phyloP scores from a whole-genome alignment of 2,888 invertebrate genomes.

The Orchestes rusci region DNA sequence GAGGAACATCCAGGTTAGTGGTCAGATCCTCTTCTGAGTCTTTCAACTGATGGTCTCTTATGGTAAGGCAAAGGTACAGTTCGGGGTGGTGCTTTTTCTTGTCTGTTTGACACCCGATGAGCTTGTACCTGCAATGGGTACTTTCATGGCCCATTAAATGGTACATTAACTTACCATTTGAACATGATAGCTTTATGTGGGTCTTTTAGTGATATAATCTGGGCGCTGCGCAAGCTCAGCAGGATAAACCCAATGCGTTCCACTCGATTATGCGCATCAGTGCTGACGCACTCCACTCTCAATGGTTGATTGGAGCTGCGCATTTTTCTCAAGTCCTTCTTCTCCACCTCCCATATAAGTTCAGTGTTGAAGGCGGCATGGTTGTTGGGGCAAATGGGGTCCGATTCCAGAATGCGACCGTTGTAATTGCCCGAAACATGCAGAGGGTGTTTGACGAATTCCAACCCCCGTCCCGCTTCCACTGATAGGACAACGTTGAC shows the following conservation, averaged over 20 bases:
- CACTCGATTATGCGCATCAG: slow-evolving; percentile 49
- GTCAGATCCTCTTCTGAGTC: slow-evolving; percentile 28
- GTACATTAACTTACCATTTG: slow-evolving; percentile 48
- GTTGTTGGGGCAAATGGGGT: slow-evolving; percentile 52
- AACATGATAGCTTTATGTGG: slow-evolving; percentile 47
- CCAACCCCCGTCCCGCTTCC: slow-evolving; percentile 55
- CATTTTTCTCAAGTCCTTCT: slow-evolving; percentile 62
- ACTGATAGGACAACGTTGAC: slow-evolving; percentile 61
- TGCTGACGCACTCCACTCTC: slow-evolving; percentile 60
- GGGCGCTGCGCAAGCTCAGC: slow-evolving; percentile 62
- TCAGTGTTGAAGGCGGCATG: slow-evolving; percentile 63
- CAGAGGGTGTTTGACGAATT: slow-evolving; percentile 35
- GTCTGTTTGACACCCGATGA: slow-evolving; percentile 33
- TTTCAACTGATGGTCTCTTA: slow-evolving; percentile 49
- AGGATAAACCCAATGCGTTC: slow-evolving; percentile 64
- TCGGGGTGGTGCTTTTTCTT: slow-evolving; percentile 50
- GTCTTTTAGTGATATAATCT: slow-evolving; percentile 52
- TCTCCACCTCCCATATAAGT: slow-evolving; percentile 73
- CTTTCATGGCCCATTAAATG: too few relatives aligned
- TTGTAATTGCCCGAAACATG: slow-evolving; percentile 40
- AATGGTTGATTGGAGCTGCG: slow-evolving; percentile 66
- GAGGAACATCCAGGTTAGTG: slow-evolving; percentile 12
- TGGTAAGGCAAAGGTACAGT: slow-evolving; percentile 51
- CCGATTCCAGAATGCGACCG: slow-evolving; percentile 51
- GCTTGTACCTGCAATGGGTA: slow-evolving; percentile 15